phyloP scores from a whole-genome alignment of 2,888 invertebrate species.

The Coleophora deauratella region DNA sequence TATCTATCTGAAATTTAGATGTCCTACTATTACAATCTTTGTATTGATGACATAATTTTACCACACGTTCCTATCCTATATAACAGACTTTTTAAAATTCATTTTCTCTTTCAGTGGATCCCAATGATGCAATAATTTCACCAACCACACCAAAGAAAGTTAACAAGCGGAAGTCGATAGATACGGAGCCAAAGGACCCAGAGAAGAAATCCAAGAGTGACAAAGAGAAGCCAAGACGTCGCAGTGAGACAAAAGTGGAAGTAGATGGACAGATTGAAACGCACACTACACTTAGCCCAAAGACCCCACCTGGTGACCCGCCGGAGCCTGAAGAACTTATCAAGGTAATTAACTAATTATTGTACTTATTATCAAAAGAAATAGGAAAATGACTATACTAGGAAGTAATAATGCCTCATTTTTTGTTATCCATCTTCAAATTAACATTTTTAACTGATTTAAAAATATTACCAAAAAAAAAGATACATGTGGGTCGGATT shows the following conservation, averaged over 20 bases:
- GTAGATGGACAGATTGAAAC: constrained; percentile 83
- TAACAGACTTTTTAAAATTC: too few species aligned
- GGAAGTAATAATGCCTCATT: too few species aligned
- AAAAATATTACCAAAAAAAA: too few species aligned
- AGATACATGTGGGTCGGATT: too few species aligned
- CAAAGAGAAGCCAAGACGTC: constrained; percentile 42
- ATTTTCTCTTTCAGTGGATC: constrained; percentile 62
- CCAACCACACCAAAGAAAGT: constrained; percentile 29
- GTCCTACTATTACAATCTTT: not conserved
- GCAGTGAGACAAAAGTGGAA: constrained; percentile 67
- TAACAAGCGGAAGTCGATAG: constrained; percentile 45
- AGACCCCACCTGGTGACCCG: constrained; percentile 86
- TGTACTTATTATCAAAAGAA: not conserved
- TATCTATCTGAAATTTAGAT: too few species aligned
- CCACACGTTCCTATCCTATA: too few species aligned
- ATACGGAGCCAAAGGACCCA: constrained; percentile 42
- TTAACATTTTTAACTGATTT: too few species aligned
- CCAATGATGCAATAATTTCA: constrained; percentile 38
- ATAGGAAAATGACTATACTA: too few species aligned
- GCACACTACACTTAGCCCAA: constrained; percentile 85
- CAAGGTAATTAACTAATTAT: constrained; percentile 66
- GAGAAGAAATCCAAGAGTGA: constrained; percentile 62
- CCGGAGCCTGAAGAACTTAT: constrained; percentile 95
- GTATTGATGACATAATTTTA: too few species aligned
- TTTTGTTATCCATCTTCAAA: too few species aligned